phyloP scores from a whole-genome alignment of 2,888 invertebrate species.

The Opisthograptis luteolata region DNA sequence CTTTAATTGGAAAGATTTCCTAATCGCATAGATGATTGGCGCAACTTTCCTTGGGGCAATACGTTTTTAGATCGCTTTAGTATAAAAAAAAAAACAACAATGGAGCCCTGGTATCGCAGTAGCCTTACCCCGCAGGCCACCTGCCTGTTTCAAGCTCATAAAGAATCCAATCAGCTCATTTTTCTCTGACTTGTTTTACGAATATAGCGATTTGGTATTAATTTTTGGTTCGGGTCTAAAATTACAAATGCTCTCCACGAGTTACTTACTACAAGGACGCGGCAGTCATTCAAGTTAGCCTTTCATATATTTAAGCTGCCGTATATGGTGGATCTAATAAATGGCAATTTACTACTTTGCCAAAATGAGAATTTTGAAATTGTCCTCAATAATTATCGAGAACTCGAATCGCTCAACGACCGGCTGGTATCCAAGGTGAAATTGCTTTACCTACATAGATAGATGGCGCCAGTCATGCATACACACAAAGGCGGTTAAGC shows the following conservation, averaged over 20 bases:
- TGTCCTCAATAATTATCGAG: background rate
- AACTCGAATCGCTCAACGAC: background rate
- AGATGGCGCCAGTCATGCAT: background rate
- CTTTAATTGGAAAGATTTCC: background rate
- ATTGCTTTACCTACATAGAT: background rate
- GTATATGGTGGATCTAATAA: background rate
- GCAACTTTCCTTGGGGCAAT: no score
- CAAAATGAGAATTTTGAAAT: background rate
- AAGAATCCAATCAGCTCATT: no score
- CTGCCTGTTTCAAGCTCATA: no score
- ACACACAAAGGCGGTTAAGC: background rate
- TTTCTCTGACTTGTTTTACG: no score
- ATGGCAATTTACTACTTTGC: background rate
- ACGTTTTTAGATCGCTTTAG: no score
- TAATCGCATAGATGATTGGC: no score
- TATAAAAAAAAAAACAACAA: no score
- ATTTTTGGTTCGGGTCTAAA: conserved; percentile 23
- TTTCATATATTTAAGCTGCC: conserved; percentile 2
- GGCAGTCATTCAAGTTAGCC: conserved; percentile 1
- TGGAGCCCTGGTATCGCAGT: no score
- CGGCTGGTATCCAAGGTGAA: background rate
- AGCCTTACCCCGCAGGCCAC: no score
- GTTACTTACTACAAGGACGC: conserved; percentile 18
- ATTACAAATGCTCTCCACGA: conserved; percentile 20
- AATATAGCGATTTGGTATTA: no score